A percentile compares a stretch with the other conserved stretches of the same genome.
Conservation (phyloP, 2,888 invertebrate species). For the Volucella zonaria region DNA sequence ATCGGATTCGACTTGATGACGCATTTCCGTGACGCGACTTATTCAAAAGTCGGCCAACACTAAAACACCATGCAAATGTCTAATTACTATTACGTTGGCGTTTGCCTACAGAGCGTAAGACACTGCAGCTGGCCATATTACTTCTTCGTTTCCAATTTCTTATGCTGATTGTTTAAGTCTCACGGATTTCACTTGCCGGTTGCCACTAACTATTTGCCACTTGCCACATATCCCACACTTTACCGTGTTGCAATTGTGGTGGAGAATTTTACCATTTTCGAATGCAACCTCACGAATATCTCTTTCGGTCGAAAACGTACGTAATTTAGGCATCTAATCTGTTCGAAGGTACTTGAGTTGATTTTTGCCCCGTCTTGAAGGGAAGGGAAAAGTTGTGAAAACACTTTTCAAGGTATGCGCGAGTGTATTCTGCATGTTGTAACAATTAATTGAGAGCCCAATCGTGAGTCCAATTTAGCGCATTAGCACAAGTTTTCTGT, state of each 20-base stretch:
- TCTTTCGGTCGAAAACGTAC: conserved; percentile 36
- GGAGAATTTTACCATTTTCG: conserved; percentile 19
- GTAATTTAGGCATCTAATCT: conserved; percentile 55
- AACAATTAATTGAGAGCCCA: conserved; percentile 67
- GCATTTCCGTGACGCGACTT: conserved; percentile 73
- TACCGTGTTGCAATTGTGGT: background rate
- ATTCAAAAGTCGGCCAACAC: conserved; percentile 54
- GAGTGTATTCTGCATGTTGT: conserved; percentile 54
- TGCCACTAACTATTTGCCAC: too few species aligned
- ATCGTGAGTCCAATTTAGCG: conserved; percentile 69
- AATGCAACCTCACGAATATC: conserved; percentile 39
- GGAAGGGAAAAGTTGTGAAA: conserved; percentile 24
- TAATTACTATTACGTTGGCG: conserved; percentile 68
- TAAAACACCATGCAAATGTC: conserved; percentile 58
- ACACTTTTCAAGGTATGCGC: conserved; percentile 14
- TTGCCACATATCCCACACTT: background rate
- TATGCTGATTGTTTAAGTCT: too few species aligned
- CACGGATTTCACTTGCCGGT: too few species aligned
- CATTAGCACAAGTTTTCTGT: conserved; percentile 62
- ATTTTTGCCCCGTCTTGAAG: too few species aligned
- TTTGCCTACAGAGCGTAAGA: background rate
- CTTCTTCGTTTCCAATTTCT: too few species aligned
- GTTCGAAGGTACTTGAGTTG: conserved; percentile 13
- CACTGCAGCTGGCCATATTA: too few species aligned
- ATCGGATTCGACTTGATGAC: conserved; percentile 56